These are phyloP conservation scores for Bergia puertoricense DNA, from an alignment of 92 coral and sea anemone genomes.

Conservation along the genomic window DNA sequence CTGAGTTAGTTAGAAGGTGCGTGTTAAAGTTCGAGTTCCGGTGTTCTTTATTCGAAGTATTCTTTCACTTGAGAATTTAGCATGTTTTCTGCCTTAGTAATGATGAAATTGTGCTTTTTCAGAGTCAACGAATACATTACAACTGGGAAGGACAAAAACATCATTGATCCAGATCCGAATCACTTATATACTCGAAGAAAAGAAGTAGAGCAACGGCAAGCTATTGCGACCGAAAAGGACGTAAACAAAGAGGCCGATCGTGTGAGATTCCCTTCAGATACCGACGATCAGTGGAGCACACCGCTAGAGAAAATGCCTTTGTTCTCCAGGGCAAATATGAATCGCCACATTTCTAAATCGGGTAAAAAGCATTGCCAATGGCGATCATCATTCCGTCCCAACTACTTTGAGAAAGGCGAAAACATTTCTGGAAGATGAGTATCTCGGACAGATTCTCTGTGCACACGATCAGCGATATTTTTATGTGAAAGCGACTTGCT, in stretches of 20 bases:
- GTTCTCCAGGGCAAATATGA: conserved; percentile 51
- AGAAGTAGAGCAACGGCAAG: neutral
- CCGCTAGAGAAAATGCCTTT: conserved; percentile 38
- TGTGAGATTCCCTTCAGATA: neutral
- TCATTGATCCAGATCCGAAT: neutral
- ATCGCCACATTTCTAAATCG: conserved; percentile 38
- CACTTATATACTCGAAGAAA: neutral
- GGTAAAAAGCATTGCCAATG: conserved; percentile 44
- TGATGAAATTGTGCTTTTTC: too few relatives aligned
- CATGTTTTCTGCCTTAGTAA: too few relatives aligned
- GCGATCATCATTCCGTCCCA: conserved; percentile 52
- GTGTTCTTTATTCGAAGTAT: too few relatives aligned
- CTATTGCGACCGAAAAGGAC: neutral
- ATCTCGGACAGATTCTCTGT: conserved; percentile 44
- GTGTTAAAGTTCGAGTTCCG: too few relatives aligned
- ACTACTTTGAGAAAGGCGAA: conserved; percentile 46
- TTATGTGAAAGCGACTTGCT: conserved; percentile 45
- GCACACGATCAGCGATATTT: conserved; percentile 44
- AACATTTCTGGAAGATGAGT: conserved; percentile 55
- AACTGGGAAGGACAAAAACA: neutral
- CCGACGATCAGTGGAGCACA: neutral
- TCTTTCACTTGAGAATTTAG: too few relatives aligned
- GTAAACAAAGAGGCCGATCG: neutral
- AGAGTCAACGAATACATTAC: too few relatives aligned
- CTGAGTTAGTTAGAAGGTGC: too few relatives aligned